Base-by-base conservation (phyloP, 2,797 vertebrate genomes). In the Eulemur mongoz region DNA sequence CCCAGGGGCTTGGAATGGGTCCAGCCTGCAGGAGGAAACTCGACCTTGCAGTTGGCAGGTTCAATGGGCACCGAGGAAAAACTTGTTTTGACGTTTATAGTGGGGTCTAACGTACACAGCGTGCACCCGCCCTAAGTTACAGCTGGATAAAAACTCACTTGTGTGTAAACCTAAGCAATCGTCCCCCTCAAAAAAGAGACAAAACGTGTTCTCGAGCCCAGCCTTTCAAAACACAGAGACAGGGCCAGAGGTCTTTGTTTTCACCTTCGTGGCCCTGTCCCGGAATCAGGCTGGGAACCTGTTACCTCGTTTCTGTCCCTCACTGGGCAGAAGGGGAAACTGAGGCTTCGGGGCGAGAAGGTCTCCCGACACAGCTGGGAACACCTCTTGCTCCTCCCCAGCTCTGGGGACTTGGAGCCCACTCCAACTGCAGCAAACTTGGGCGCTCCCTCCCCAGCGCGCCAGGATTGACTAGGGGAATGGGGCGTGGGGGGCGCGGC, bases 401-500 rank as follows among this genome's bases (percentile, higher is more conserved):
- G 86, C 89, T 50, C 35, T 2, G 8, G 43, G n/a, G 10, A 30
- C 54, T 5, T 0, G 30, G 30, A 6, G 22, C 40, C n/a, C 76
- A 40, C 27, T 57, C 88, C 11, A 4, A 18, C 20, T 8, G 3
- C 20, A 2, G 7, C 13, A 1, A 15, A 11, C 22, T 4, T 0
- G 1, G 72, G 18, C 13, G 14, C 38, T 25, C 15, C 17, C 25
- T 38, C 48, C 59, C 17, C 7, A 0, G 95, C 94, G 92, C 82
- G 48, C 73, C 67, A 80, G 75, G 40, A 69, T 40, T 5, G 2
- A 75, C 57, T 52, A 86, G 48, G 23, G 18, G 91, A 88, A 70
- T n/a, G 23, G 20, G 70, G 69, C 80, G 70, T 50, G 92, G 84
- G 93, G 97, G 97, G 97, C 90, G 97, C 78, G 83, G 97, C 92